Evolutionary conservation across 2,888 invertebrate species (phyloP), one percentile per base, ranked within the genome.

Genomic region (Drosophila dives): DNA sequence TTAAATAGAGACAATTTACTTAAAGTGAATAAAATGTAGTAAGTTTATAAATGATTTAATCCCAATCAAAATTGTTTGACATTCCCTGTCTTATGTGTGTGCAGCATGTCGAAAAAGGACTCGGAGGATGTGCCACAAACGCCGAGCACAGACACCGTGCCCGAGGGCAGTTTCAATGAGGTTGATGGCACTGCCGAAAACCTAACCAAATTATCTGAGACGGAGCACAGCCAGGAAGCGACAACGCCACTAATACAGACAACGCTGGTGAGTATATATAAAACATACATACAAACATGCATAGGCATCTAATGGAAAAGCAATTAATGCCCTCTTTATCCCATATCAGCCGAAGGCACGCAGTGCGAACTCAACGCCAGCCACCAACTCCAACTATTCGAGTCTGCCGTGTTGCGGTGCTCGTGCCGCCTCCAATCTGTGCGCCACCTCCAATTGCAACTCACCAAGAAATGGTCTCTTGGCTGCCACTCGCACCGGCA

Each of bases 191-290:
- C 80, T 15, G 83, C 75, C 51, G 83, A 83, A 72, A 89, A 83
- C 74, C 67, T 86, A 78, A 80, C 80, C 56, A 85, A 90, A 76
- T 84, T 89, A 76, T 79, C 81, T 11, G 89, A 86, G 77, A 72
- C 75, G 75, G 77, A 75, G 74, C 77, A 81, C 53, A 66, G 80
- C 20, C 89, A 84, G 87, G 77, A 84, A 80, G 72, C 74, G 51
- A 79, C 75, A 48, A 78, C 80, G 73, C 85, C 77, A 34, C 86
- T 85, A 63, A 91, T 86, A 72, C 90, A 97, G 94, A 97, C 97
- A 66, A 97, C 97, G 89, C 95, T 97, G 94, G 97, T 97, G 94
- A 95, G 95, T 94, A 83, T 69, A 38, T 11, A 50, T 29, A 34
- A 40, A 17, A 26, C 12, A 42, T 20, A 32, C 23, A 50, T n/a